A percentile compares a stretch with the other conserved stretches of the same genome.
These are phyloP conservation scores for Plebejus argus DNA, from an alignment of 2,888 invertebrate species.

Conservation along the genomic window DNA sequence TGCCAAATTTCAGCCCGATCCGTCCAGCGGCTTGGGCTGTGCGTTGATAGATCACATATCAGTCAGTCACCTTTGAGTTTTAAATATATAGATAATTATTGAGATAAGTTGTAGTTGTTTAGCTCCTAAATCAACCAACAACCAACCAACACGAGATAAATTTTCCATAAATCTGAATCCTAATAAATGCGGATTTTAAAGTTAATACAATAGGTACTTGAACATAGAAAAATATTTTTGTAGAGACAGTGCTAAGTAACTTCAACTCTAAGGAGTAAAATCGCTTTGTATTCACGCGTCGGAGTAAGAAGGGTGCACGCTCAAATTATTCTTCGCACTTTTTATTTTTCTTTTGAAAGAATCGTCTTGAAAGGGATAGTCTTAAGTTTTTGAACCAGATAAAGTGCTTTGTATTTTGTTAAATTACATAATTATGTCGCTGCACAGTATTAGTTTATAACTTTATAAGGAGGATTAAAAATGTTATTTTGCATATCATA, in stretches of 20 bases:
- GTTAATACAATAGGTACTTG: neutral
- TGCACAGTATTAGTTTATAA: neutral
- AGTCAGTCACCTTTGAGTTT: no score
- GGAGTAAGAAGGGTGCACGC: conserved; percentile 2
- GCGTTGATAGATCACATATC: no score
- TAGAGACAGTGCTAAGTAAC: conserved; percentile 18
- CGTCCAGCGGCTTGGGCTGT: no score
- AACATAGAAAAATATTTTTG: neutral
- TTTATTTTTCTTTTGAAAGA: conserved; percentile 16
- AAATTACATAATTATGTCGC: neutral
- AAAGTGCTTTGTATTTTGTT: neutral
- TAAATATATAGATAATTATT: no score
- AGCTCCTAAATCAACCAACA: no score
- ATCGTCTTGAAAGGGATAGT: neutral
- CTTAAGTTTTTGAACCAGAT: neutral
- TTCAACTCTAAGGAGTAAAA: neutral
- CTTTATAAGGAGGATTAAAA: neutral
- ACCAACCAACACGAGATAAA: no score
- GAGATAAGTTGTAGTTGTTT: no score
- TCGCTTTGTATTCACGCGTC: conserved; percentile 21
- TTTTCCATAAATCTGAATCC: no score
- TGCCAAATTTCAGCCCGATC: no score
- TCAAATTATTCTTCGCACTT: conserved; percentile 15
- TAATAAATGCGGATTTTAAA: no score
- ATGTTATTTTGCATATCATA: neutral